These are phyloP conservation scores for Leptonema lineaticorne DNA, from an alignment of 1,140 invertebrate species.

Conservation along the genomic window DNA sequence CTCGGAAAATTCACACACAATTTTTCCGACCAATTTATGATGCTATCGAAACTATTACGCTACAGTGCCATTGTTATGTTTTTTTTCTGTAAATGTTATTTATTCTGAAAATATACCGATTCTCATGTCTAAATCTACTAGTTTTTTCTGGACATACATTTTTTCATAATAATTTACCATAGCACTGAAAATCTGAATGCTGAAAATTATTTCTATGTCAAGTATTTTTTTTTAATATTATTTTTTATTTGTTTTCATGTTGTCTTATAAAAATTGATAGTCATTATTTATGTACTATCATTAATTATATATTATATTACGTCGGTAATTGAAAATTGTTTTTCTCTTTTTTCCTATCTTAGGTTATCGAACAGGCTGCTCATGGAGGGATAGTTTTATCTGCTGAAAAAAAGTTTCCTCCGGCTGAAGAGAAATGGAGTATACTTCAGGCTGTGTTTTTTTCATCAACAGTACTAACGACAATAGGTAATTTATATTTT, in stretches of 20 bases:
- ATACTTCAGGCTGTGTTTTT: constrained; percentile 80
- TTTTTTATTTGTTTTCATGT: too few species aligned
- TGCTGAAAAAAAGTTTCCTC: constrained; percentile 57
- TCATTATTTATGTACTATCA: too few species aligned
- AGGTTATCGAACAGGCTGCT: constrained; percentile 65
- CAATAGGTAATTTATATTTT: constrained; percentile 70
- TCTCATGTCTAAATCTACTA: too few species aligned
- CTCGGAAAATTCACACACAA: background rate
- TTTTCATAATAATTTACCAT: too few species aligned
- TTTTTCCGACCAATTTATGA: too few species aligned
- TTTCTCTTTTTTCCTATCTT: constrained; percentile 27
- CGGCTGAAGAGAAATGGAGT: constrained; percentile 69
- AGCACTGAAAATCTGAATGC: background rate
- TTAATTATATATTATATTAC: background rate
- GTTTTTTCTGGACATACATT: too few species aligned
- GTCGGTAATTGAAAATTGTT: background rate
- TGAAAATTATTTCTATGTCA: background rate
- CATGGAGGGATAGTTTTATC: constrained; percentile 61
- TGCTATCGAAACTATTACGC: background rate
- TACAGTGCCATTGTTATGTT: background rate
- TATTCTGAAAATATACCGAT: background rate
- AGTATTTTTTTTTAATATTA: too few species aligned
- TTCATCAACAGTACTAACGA: constrained; percentile 80
- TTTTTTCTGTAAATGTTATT: background rate
- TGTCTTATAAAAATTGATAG: too few species aligned